A percentile compares a stretch with the other conserved stretches of the same genome.
Evolutionary conservation across 2,797 vertebrate species (phyloP).

Genomic region (Intellagama lesueurii): DNA sequence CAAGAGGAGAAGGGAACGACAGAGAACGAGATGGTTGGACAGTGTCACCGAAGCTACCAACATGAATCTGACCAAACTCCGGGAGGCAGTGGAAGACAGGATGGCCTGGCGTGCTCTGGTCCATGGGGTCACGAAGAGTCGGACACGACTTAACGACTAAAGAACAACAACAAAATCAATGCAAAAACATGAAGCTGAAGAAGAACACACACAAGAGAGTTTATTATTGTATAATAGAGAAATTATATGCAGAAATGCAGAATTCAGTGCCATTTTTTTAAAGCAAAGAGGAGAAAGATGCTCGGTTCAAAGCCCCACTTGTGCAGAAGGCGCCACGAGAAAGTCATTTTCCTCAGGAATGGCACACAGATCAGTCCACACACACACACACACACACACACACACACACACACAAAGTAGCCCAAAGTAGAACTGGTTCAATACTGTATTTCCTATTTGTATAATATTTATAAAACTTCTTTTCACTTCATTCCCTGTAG

Average conservation of each 20-base stretch:
- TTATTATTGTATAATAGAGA: conserved; percentile 63
- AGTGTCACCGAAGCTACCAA: too few species aligned
- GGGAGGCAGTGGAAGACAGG: too few species aligned
- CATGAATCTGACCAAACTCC: too few species aligned
- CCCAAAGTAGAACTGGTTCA: conserved; percentile 38
- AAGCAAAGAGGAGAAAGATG: conserved; percentile 57
- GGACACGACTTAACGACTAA: too few species aligned
- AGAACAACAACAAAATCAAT: too few species aligned
- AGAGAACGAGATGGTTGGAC: too few species aligned
- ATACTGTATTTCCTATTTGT: not conserved
- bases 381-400: too few species aligned
- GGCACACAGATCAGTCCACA: conserved; percentile 12
- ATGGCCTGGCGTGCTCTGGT: too few species aligned
- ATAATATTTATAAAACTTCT: too few species aligned
- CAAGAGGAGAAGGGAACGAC: too few species aligned
- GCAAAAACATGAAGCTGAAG: conserved; percentile 44
- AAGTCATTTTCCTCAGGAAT: conserved; percentile 57
- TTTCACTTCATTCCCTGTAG: too few species aligned
- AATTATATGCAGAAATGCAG: conserved; percentile 50
- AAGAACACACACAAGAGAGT: conserved; percentile 65
- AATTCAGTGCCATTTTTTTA: conserved; percentile 61
- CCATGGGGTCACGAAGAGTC: too few species aligned
- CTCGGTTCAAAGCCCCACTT: conserved; percentile 68
- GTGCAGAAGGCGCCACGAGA: conserved; percentile 64
- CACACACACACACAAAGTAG: conserved; percentile 50